These are phyloP conservation scores for Lepidurus packardi DNA, from an alignment of 1,140 invertebrate genomes.

Conservation along the genomic window DNA sequence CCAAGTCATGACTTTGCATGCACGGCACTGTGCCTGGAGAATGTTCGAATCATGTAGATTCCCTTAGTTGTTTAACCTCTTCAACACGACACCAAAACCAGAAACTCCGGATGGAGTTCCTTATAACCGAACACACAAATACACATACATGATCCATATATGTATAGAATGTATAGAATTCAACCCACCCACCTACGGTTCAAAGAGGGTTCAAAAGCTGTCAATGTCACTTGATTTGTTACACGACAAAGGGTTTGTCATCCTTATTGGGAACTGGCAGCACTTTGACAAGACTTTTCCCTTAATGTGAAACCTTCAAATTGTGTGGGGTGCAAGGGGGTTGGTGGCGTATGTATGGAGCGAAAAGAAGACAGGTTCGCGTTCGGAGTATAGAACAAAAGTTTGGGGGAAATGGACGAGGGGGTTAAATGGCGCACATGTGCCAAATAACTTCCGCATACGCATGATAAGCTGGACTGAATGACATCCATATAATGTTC, in stretches of 20 bases:
- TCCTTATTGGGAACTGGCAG: background rate
- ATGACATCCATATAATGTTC: constrained; percentile 16
- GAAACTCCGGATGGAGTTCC: too few relatives aligned
- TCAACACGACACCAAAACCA: too few relatives aligned
- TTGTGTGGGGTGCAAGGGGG: background rate
- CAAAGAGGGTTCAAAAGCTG: background rate
- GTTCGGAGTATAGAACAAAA: background rate
- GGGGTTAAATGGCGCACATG: constrained; percentile 2
- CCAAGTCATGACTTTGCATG: background rate
- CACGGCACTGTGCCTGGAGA: too few relatives aligned
- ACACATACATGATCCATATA: too few relatives aligned
- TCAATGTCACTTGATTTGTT: constrained; percentile 16
- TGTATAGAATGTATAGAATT: too few relatives aligned
- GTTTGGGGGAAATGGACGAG: background rate
- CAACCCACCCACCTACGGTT: background rate
- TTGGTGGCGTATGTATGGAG: background rate
- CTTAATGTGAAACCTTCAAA: background rate
- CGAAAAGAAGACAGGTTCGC: background rate
- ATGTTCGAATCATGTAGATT: too few relatives aligned
- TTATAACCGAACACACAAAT: too few relatives aligned
- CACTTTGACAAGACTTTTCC: background rate
- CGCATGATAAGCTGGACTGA: constrained; percentile 18
- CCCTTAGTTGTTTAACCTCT: too few relatives aligned
- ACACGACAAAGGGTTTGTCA: constrained; percentile 14
- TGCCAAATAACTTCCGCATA: constrained; percentile 2